phyloP scores from a whole-genome alignment of 2,113 vertebrate genomes.

The Dipodomys merriami region DNA sequence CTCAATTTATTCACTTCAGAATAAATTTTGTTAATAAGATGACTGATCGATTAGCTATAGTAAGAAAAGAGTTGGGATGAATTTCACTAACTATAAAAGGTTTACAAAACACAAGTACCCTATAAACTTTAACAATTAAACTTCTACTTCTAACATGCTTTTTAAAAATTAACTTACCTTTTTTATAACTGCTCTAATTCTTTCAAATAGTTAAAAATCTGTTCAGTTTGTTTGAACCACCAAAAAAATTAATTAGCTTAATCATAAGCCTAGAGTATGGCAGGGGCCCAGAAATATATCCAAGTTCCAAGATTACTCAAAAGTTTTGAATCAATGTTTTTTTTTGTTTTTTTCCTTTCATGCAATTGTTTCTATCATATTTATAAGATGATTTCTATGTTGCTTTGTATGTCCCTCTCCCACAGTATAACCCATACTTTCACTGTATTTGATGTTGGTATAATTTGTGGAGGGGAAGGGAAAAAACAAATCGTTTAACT shows the following conservation, averaged over 20 bases:
- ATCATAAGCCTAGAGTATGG: background rate
- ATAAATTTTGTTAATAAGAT: slow-evolving; percentile 34
- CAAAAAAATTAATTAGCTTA: slow-evolving; percentile 8
- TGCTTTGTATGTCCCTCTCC: too few species aligned
- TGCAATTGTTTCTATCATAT: too few species aligned
- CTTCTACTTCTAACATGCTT: background rate
- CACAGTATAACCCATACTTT: too few species aligned
- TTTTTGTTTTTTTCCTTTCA: too few species aligned
- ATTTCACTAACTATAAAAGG: background rate
- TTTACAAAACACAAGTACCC: background rate
- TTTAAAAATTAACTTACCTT: background rate
- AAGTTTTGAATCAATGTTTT: too few species aligned
- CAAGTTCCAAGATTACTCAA: background rate
- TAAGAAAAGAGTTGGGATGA: background rate
- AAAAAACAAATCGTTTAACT: too few species aligned
- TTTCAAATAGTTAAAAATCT: slow-evolving; percentile 22
- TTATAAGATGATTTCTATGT: too few species aligned
- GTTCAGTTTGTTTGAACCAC: background rate
- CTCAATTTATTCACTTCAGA: background rate
- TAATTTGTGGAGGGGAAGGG: too few species aligned
- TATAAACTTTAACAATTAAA: slow-evolving; percentile 24
- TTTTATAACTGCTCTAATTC: background rate
- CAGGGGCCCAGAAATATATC: background rate
- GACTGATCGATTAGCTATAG: background rate
- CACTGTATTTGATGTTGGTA: too few species aligned